These are phyloP conservation scores for Drosophila oshimai DNA, from an alignment of 1,140 invertebrate species.

Conservation along the genomic window DNA sequence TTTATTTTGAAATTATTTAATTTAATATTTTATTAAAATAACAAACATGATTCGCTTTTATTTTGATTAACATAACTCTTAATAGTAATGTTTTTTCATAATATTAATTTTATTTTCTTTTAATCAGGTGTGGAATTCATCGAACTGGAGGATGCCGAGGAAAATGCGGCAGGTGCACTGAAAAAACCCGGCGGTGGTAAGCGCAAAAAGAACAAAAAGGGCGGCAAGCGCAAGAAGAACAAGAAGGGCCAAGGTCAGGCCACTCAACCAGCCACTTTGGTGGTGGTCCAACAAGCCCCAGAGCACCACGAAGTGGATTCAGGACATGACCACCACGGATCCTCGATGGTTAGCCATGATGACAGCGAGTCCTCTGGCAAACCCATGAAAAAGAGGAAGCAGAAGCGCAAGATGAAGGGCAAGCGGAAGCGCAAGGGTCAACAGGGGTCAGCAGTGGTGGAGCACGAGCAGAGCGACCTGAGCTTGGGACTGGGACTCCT, in stretches of 20 bases:
- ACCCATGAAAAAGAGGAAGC: conserved; percentile 50
- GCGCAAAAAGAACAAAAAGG: conserved; percentile 62
- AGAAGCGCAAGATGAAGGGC: conserved; percentile 58
- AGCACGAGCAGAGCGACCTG: conserved; percentile 59
- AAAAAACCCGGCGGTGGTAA: conserved; percentile 63
- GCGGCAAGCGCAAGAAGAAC: conserved; percentile 47
- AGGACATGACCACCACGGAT: conserved; percentile 31
- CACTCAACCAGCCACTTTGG: conserved; percentile 57
- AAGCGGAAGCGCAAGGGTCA: conserved; percentile 70
- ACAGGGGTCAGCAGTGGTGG: conserved; percentile 29
- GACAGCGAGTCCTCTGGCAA: conserved; percentile 17
- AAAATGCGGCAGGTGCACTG: conserved; percentile 23
- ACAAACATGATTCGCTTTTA: no score
- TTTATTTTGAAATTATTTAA: neutral
- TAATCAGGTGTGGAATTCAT: conserved; percentile 57
- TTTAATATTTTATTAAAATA: neutral
- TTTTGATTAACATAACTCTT: no score
- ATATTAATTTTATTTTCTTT: no score
- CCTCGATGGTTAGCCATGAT: conserved; percentile 34
- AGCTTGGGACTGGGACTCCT: conserved; percentile 62
- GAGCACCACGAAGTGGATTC: conserved; percentile 60
- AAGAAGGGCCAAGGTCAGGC: conserved; percentile 49
- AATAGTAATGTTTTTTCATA: no score
- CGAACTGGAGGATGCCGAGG: conserved; percentile 59
- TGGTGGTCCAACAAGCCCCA: conserved; percentile 67